Evolutionary conservation across 2,797 vertebrate species (phyloP).

Genomic region (Adelosebastes latens): DNA sequence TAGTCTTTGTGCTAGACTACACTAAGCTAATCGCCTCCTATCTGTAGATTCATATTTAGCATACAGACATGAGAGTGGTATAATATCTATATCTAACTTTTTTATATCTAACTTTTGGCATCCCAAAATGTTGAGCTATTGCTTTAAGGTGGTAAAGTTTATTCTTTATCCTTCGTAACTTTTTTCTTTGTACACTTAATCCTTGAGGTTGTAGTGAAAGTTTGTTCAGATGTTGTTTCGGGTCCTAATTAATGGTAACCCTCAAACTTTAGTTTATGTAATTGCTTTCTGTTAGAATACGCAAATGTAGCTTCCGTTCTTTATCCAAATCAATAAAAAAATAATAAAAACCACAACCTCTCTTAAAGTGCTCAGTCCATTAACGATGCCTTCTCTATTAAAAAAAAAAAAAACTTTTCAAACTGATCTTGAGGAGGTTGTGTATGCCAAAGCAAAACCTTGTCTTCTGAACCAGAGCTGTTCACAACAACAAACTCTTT

Average conservation of each 20-base stretch:
- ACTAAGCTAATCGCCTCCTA: neutral
- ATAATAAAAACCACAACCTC: neutral
- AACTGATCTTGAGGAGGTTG: constrained; percentile 15
- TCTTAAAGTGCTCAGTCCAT: constrained; percentile 4
- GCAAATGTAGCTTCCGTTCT: neutral
- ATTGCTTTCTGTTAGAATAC: constrained; percentile 12
- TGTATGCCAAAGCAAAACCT: neutral
- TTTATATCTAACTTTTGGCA: neutral
- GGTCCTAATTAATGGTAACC: neutral
- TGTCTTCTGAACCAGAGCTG: constrained; percentile 6
- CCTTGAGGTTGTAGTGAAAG: neutral
- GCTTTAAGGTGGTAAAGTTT: neutral
- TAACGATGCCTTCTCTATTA: neutral
- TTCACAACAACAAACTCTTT: neutral
- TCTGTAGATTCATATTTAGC: neutral
- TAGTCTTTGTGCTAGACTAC: neutral
- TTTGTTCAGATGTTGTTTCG: neutral
- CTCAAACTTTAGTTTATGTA: neutral
- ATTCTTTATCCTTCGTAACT: neutral
- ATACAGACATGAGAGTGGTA: neutral
- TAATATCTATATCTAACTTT: too few relatives aligned
- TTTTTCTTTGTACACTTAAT: neutral
- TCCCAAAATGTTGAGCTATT: neutral
- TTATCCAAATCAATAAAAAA: neutral
- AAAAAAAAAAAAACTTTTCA: constrained; percentile 8